These are phyloP conservation scores for Encarsia formosa DNA, from an alignment of 2,888 invertebrate genomes.

Conservation along the genomic window DNA sequence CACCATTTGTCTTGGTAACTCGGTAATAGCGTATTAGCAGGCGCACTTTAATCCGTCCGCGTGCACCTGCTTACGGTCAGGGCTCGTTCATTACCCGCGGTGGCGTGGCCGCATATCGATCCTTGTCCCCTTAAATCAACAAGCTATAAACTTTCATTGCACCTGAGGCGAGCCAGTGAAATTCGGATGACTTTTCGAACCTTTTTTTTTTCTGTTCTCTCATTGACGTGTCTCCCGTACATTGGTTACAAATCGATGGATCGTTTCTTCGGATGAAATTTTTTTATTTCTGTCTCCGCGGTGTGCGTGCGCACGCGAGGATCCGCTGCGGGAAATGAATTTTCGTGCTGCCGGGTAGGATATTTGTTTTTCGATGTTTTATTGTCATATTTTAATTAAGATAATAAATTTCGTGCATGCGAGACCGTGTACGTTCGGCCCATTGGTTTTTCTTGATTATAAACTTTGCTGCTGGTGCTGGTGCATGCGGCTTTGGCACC, in stretches of 20 bases:
- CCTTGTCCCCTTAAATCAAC: constrained; percentile 30
- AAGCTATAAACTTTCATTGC: constrained; percentile 30
- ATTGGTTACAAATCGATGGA: no score
- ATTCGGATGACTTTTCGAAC: constrained; percentile 7
- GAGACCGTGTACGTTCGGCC: not conserved
- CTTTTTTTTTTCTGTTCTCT: no score
- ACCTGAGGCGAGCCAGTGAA: constrained; percentile 25
- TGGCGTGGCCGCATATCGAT: constrained; percentile 23
- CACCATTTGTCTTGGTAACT: no score
- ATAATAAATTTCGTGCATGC: constrained; percentile 14
- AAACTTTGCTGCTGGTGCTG: constrained; percentile 1
- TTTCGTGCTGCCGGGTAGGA: no score
- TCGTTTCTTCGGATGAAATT: no score
- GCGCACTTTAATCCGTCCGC: constrained; percentile 23
- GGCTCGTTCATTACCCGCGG: constrained; percentile 24
- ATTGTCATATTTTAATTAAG: constrained; percentile 22
- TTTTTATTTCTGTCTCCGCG: no score
- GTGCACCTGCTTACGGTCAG: not conserved
- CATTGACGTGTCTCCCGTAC: no score
- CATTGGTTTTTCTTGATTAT: constrained; percentile 13
- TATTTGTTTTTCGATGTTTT: constrained; percentile 7
- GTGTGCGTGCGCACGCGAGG: no score
- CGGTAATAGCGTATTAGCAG: constrained; percentile 24
- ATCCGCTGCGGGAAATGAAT: no score
- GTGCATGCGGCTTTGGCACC: not conserved